Percentiles rank a stretch among this genome's conserved stretches.
These are phyloP conservation scores for Acleris cristana DNA, from an alignment of 2,888 invertebrate genomes.

Conservation along the genomic window DNA sequence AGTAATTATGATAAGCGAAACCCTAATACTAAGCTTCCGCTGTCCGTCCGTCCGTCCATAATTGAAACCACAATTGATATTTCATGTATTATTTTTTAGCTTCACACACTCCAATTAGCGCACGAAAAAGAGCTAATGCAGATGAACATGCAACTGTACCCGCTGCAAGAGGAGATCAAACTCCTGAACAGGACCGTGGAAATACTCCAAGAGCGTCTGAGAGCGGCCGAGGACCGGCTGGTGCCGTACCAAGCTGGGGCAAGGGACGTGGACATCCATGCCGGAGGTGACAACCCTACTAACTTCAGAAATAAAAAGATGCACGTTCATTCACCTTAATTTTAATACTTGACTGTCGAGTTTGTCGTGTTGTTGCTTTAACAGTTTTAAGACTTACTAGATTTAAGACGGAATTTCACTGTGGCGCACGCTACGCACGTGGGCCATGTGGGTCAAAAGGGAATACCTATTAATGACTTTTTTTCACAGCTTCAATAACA, in stretches of 20 bases:
- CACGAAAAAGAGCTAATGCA: conserved; percentile 89
- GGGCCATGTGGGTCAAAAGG: too few relatives aligned
- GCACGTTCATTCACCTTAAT: conserved; percentile 44
- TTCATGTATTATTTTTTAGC: conserved; percentile 68
- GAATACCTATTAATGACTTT: too few relatives aligned
- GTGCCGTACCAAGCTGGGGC: conserved; percentile 60
- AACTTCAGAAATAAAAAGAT: conserved; percentile 49
- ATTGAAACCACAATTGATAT: too few relatives aligned
- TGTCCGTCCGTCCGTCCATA: too few relatives aligned
- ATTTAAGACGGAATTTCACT: too few relatives aligned
- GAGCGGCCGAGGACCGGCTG: conserved; percentile 67
- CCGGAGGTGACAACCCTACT: conserved; percentile 65
- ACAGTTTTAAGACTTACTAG: too few relatives aligned
- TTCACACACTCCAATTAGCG: conserved; percentile 89
- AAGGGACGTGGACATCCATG: conserved; percentile 58
- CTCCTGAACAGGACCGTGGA: conserved; percentile 83
- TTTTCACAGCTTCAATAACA: too few relatives aligned
- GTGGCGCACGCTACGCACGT: too few relatives aligned
- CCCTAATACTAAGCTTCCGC: too few relatives aligned
- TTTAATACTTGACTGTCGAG: background rate
- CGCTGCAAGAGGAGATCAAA: conserved; percentile 84
- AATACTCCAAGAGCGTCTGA: conserved; percentile 70
- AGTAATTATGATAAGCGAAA: too few relatives aligned
- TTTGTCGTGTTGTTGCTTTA: too few relatives aligned
- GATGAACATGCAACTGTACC: conserved; percentile 85